Evolutionary conservation across 1,140 invertebrate genomes (phyloP).

Genomic region (Bombus superbus): DNA sequence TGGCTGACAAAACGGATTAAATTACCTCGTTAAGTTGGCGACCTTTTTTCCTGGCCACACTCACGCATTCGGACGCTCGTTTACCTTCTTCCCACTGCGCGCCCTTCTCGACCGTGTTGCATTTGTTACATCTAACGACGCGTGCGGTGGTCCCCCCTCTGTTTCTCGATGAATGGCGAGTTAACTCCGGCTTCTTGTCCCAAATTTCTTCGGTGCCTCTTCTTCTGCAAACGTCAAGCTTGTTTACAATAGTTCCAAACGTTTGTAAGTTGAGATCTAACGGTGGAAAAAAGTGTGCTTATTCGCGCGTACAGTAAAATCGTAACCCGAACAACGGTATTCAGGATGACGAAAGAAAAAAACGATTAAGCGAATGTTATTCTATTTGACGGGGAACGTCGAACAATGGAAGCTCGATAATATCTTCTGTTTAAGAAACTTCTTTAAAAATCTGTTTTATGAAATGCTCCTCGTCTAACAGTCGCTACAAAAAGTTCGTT

Average conservation of each 20-base stretch:
- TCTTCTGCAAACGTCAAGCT: neutral
- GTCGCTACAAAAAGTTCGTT: no score
- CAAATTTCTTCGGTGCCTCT: neutral
- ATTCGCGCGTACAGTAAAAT: neutral
- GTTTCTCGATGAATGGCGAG: neutral
- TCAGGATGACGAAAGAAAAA: no score
- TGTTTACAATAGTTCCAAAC: neutral
- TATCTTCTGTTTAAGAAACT: no score
- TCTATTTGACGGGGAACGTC: neutral
- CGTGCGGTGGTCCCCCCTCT: neutral
- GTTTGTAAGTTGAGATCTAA: neutral
- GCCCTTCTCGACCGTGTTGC: neutral
- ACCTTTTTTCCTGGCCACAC: conserved; percentile 28
- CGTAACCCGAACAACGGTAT: neutral
- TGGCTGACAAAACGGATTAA: conserved; percentile 56
- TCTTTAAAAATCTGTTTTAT: neutral
- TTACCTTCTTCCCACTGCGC: conserved; percentile 21
- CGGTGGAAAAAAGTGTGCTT: no score
- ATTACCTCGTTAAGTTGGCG: conserved; percentile 54
- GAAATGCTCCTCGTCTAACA: neutral
- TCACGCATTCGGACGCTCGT: conserved; percentile 36
- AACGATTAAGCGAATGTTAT: neutral
- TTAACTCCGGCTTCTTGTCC: neutral
- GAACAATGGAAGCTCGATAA: neutral
- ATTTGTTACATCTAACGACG: conserved; percentile 40